Evolutionary conservation across 1,140 invertebrate genomes (phyloP).

Genomic region (Hyles euphorbiae): DNA sequence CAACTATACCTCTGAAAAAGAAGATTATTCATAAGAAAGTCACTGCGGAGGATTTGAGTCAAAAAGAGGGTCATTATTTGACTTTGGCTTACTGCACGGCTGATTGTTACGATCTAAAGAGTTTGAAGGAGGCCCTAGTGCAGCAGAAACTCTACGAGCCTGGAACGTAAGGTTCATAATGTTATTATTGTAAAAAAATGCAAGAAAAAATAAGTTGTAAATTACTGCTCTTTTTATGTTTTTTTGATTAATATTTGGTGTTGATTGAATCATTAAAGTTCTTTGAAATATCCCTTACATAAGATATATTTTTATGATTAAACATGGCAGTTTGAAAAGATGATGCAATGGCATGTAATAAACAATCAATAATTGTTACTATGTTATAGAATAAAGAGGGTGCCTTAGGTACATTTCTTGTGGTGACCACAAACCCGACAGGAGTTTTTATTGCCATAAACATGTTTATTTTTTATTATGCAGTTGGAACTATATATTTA

Average conservation of each 20-base stretch:
- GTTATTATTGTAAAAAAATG: not conserved
- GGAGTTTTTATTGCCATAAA: too few relatives aligned
- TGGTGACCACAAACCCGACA: too few relatives aligned
- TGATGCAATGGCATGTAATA: too few relatives aligned
- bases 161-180: slow-evolving; percentile 47
- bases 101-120: slow-evolving; percentile 56
- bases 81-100: slow-evolving; percentile 66
- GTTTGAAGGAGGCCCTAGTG: slow-evolving; percentile 50
- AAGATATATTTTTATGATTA: not conserved
- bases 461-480: too few relatives aligned
- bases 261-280: not conserved
- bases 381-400: too few relatives aligned
- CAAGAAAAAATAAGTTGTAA: slow-evolving; percentile 29
- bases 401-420: too few relatives aligned
- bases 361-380: too few relatives aligned
- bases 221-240: slow-evolving; percentile 3
- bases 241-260: not conserved
- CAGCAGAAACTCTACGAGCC: slow-evolving; percentile 66
- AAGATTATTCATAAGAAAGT: slow-evolving; percentile 58
- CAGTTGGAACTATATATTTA: too few relatives aligned
- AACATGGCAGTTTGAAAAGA: too few relatives aligned
- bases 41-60: slow-evolving; percentile 41
- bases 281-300: not conserved
- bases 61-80: slow-evolving; percentile 61
- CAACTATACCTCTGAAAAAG: slow-evolving; percentile 57